A percentile compares a stretch with the other conserved stretches of the same genome.
Conservation (phyloP, 2,113 vertebrate species). For the Motacilla tschutschensis region DNA sequence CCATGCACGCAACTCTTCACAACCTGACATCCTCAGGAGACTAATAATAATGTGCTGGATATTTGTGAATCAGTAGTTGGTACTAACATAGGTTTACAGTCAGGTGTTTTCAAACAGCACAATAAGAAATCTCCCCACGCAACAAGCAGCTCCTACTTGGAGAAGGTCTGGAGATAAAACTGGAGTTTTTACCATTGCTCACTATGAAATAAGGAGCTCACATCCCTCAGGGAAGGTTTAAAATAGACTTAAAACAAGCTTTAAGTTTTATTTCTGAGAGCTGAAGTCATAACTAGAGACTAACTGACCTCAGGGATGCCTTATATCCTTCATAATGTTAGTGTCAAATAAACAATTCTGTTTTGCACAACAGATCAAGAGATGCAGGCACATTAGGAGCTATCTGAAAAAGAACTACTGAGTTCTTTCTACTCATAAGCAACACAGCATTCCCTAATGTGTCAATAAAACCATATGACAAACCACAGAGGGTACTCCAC, state of each 20-base stretch:
- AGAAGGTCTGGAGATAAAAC: neutral
- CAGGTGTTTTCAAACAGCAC: neutral
- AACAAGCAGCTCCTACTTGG: neutral
- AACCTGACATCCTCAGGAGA: neutral
- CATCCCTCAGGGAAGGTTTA: neutral
- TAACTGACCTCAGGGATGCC: neutral
- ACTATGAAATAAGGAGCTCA: neutral
- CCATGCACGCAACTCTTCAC: neutral
- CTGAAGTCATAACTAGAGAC: neutral
- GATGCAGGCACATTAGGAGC: neutral
- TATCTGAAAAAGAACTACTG: neutral
- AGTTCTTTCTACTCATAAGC: neutral
- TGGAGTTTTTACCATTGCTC: neutral
- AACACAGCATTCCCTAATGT: neutral
- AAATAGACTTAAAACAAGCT: neutral
- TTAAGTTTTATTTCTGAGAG: neutral
- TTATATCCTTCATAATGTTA: neutral
- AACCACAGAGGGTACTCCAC: neutral
- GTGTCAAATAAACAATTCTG: neutral
- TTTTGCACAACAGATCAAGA: neutral
- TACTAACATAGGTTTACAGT: neutral
- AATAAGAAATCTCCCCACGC: neutral
- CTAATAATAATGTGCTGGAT: neutral
- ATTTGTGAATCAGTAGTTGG: neutral
- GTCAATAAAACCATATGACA: neutral